phyloP scores from a whole-genome alignment of 2,797 vertebrate genomes.

The Taeniopygia guttata region DNA sequence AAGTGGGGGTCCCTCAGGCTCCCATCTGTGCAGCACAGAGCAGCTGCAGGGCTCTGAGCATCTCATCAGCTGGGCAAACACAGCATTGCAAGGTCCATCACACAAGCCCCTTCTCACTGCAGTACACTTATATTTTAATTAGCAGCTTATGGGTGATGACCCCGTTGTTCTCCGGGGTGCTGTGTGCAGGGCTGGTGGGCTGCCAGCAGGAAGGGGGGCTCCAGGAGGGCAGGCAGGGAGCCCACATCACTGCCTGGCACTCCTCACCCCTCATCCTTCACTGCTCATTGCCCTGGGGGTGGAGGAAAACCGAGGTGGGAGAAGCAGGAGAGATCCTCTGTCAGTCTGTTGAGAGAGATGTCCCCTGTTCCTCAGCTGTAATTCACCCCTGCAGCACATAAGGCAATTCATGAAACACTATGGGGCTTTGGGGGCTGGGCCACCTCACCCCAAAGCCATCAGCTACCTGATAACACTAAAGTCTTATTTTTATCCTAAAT shows the following conservation, averaged over 20 bases:
- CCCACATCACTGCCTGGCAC: accelerated
- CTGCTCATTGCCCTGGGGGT: accelerated
- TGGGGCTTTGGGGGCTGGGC: background rate
- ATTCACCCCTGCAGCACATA: background rate
- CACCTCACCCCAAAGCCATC: background rate
- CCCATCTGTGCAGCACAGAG: background rate
- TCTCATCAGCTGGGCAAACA: background rate
- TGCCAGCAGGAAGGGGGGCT: background rate
- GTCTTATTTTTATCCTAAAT: background rate
- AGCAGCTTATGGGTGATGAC: background rate
- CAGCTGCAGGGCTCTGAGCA: background rate
- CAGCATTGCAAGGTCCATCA: background rate
- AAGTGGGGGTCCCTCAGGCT: background rate
- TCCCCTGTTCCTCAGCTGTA: background rate
- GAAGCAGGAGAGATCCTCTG: background rate
- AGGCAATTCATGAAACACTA: background rate
- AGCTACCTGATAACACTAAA: background rate
- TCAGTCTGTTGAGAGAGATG: background rate
- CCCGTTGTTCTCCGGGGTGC: background rate
- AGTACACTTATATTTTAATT: constrained; percentile 7
- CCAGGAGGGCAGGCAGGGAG: background rate
- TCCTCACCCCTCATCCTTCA: accelerated
- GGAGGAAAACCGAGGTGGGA: background rate
- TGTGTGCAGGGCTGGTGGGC: accelerated
- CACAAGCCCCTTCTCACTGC: constrained; percentile 11